Conservation (phyloP, 2,888 invertebrate genomes). For the Steromphala cineraria region DNA sequence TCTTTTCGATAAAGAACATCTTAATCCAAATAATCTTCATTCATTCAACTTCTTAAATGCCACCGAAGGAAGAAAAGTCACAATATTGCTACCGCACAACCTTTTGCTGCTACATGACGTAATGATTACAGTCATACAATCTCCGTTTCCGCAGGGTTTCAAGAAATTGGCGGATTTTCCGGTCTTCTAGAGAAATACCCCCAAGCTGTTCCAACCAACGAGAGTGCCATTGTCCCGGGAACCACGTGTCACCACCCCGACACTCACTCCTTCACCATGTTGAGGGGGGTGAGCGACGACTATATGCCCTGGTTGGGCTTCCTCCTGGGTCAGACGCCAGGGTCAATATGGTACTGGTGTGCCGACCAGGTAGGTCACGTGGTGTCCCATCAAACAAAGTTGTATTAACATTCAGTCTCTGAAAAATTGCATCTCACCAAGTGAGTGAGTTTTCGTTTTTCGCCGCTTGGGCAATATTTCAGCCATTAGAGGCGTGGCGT, state of each 20-base stretch:
- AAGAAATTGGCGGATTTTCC: constrained; percentile 75
- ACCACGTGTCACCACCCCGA: constrained; percentile 72
- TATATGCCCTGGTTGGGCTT: constrained; percentile 79
- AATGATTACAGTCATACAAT: not conserved
- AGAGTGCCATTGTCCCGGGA: constrained; percentile 50
- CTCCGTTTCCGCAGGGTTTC: constrained; percentile 69
- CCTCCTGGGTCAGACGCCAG: constrained; percentile 77
- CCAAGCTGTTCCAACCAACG: constrained; percentile 72
- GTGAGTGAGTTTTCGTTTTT: no score
- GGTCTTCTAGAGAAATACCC: constrained; percentile 74
- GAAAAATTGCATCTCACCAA: no score
- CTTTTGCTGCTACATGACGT: no score
- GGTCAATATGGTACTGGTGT: constrained; percentile 78
- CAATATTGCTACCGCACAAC: no score
- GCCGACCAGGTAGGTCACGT: constrained; percentile 74
- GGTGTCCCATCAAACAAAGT: no score
- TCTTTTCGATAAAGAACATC: no score
- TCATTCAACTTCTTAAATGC: no score
- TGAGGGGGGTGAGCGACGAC: constrained; percentile 72
- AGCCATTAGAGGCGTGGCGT: no score
- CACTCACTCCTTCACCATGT: constrained; percentile 75
- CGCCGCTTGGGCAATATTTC: no score
- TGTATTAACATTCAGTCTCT: no score
- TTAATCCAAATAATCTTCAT: no score
- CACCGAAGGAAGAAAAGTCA: no score